These are phyloP conservation scores for Zonitis immaculata DNA, from an alignment of 2,888 invertebrate species.

Conservation along the genomic window DNA sequence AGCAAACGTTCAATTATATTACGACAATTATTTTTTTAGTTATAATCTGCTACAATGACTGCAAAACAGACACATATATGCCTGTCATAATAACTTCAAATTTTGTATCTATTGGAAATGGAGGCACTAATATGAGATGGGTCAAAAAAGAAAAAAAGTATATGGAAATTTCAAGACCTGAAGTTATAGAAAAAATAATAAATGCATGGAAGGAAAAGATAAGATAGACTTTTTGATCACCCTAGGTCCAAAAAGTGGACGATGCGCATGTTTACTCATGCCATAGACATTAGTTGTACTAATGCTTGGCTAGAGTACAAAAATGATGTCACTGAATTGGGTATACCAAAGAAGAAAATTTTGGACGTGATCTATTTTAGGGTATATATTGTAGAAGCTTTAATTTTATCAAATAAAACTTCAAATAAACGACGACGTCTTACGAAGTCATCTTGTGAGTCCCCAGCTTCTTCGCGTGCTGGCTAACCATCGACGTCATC, in stretches of 20 bases:
- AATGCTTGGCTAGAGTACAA: slow-evolving; percentile 20
- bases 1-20: slow-evolving; percentile 18
- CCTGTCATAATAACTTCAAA: slow-evolving; percentile 24
- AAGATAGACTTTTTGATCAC: slow-evolving; percentile 26
- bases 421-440: slow-evolving; percentile 5
- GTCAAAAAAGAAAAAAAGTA: slow-evolving; percentile 24
- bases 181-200: slow-evolving; percentile 25
- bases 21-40: slow-evolving; percentile 27
- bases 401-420: slow-evolving; percentile 11
- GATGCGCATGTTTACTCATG: slow-evolving; percentile 11
- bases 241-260: slow-evolving; percentile 19
- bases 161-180: slow-evolving; percentile 22
- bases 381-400: slow-evolving; percentile 14
- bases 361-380: slow-evolving; percentile 18
- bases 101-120: slow-evolving; percentile 24
- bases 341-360: slow-evolving; percentile 15
- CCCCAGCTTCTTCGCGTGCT: not conserved
- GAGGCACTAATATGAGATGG: slow-evolving; percentile 24
- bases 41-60: slow-evolving; percentile 23
- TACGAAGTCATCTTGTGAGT: slow-evolving; percentile 10
- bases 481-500: not conserved
- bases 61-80: slow-evolving; percentile 7
- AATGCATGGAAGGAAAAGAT: slow-evolving; percentile 32
- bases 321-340: slow-evolving; percentile 5
- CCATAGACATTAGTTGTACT: slow-evolving; percentile 3